These are phyloP conservation scores for Cyprinodon tularosa DNA, from an alignment of 2,113 vertebrate genomes.

Conservation along the genomic window DNA sequence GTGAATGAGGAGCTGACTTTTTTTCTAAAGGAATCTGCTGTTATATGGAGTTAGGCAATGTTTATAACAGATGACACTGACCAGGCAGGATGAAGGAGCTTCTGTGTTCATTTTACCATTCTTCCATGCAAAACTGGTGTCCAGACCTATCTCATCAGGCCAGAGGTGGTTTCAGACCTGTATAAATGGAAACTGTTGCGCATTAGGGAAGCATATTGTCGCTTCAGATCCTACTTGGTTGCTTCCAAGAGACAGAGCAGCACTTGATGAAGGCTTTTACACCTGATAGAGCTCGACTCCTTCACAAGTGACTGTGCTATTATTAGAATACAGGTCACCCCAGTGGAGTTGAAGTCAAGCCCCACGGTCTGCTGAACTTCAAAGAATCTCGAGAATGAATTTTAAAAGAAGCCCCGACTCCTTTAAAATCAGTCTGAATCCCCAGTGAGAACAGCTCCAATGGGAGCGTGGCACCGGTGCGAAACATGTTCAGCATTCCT, in stretches of 20 bases:
- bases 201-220: conserved; percentile 1
- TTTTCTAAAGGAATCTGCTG: conserved; percentile 38
- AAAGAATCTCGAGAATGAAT: conserved; percentile 53
- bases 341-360: conserved; percentile 44
- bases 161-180: neutral
- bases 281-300: conserved; percentile 20
- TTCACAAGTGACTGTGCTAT: conserved; percentile 35
- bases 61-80: conserved; percentile 45
- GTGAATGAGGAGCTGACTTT: conserved; percentile 27
- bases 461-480: conserved; percentile 1
- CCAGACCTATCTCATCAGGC: neutral
- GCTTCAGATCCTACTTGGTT: neutral
- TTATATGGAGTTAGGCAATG: conserved; percentile 29
- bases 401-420: conserved; percentile 47
- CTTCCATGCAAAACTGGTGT: conserved; percentile 10
- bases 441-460: conserved; percentile 34
- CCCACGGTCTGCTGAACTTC: conserved; percentile 60
- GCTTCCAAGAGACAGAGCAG: neutral
- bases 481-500: conserved; percentile 17
- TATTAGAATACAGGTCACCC: conserved; percentile 54
- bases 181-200: conserved; percentile 1
- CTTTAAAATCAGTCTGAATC: conserved; percentile 61
- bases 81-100: conserved; percentile 29
- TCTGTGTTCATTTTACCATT: conserved; percentile 8
- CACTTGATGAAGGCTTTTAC: conserved; percentile 25